These are phyloP conservation scores for Hypolimnas misippus DNA, from an alignment of 2,888 invertebrate species.

Conservation along the genomic window DNA sequence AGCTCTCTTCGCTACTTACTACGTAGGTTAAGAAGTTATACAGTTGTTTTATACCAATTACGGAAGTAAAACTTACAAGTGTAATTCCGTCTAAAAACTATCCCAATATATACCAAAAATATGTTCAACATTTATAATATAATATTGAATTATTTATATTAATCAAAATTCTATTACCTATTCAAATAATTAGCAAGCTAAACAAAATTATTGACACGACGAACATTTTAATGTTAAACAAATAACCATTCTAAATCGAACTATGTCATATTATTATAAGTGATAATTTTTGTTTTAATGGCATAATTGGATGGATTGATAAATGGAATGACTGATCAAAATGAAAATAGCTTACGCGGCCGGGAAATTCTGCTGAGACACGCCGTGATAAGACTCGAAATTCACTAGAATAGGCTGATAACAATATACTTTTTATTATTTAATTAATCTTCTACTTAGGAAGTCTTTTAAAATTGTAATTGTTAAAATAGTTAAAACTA, in stretches of 20 bases:
- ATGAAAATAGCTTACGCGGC: constrained; percentile 68
- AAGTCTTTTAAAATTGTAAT: no score
- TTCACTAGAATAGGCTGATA: constrained; percentile 29
- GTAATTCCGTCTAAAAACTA: no score
- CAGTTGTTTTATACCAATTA: no score
- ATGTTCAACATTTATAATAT: no score
- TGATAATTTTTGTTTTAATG: constrained; percentile 40
- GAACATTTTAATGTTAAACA: not conserved
- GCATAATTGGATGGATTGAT: constrained; percentile 61
- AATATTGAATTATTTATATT: no score
- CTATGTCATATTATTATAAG: constrained; percentile 10
- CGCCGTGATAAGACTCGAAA: constrained; percentile 49
- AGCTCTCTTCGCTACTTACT: no score
- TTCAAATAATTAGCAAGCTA: not conserved
- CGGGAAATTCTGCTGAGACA: constrained; percentile 70
- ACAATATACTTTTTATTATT: not conserved
- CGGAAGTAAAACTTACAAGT: no score
- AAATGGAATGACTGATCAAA: constrained; percentile 75
- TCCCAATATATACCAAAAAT: no score
- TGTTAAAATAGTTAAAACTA: no score
- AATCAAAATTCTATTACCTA: no score
- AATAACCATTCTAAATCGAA: not conserved
- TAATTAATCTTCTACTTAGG: no score
- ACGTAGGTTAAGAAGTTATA: no score
- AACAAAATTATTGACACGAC: not conserved